These are phyloP conservation scores for Brachynemurus nebulosus DNA, from an alignment of 2,888 invertebrate species.

Conservation along the genomic window DNA sequence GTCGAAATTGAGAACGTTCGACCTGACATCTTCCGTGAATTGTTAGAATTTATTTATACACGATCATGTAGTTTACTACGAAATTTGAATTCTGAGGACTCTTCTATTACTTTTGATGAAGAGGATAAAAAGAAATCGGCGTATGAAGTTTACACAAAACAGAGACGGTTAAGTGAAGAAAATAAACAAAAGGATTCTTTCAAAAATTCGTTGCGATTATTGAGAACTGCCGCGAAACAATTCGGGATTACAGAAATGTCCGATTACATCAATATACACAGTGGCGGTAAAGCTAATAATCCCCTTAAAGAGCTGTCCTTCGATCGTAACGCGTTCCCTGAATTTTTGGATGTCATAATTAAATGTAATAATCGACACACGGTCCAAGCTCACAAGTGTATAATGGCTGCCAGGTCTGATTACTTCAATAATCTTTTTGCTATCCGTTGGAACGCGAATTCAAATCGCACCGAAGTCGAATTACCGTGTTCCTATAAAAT, in stretches of 20 bases:
- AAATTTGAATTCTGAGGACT: conserved; percentile 27
- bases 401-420: conserved; percentile 67
- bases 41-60: conserved; percentile 58
- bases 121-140: conserved; percentile 32
- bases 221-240: conserved; percentile 41
- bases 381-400: conserved; percentile 62
- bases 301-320: conserved; percentile 11
- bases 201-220: conserved; percentile 39
- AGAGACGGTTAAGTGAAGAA: conserved; percentile 17
- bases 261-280: conserved; percentile 28
- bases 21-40: conserved; percentile 53
- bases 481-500: conserved; percentile 47
- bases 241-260: conserved; percentile 37
- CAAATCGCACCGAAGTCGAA: conserved; percentile 35
- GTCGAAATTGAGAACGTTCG: conserved; percentile 40
- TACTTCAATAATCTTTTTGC: conserved; percentile 78
- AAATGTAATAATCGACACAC: conserved; percentile 26
- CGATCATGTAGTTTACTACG: conserved; percentile 48
- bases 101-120: conserved; percentile 13
- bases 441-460: conserved; percentile 62
- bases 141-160: conserved; percentile 33
- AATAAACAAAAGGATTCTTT: conserved; percentile 17
- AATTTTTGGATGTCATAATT: conserved; percentile 29
- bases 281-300: no score
- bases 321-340: conserved; percentile 20